phyloP scores from a whole-genome alignment of 2,113 vertebrate species.

The Psittacus erithacus region DNA sequence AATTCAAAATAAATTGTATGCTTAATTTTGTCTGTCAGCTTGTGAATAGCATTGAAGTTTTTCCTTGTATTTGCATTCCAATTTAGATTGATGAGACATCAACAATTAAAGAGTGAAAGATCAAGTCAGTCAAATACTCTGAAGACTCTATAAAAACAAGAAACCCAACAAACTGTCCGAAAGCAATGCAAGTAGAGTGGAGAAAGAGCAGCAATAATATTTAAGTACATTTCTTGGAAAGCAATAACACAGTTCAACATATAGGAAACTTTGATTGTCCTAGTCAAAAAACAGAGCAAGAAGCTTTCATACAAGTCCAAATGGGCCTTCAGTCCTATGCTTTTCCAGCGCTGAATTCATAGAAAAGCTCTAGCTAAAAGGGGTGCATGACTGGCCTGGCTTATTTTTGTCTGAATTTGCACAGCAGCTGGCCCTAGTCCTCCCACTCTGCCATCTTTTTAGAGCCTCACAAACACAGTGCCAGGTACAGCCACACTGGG shows the following conservation, averaged over 20 bases:
- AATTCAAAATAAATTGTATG: not conserved
- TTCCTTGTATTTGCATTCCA: slow-evolving; percentile 6
- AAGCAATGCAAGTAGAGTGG: not conserved
- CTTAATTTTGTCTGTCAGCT: not conserved
- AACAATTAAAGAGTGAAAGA: slow-evolving; percentile 4
- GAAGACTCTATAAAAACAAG: not conserved
- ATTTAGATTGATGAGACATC: not conserved
- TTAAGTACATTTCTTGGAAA: not conserved
- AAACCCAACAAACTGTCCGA: not conserved
- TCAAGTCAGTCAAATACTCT: not conserved
- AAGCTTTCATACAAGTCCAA: not conserved
- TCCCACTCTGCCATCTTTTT: not conserved
- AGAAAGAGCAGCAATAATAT: not conserved
- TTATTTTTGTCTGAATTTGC: not conserved
- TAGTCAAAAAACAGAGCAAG: not conserved
- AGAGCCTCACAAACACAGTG: not conserved
- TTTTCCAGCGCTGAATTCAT: not conserved
- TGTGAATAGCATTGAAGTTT: not conserved
- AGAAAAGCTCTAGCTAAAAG: not conserved
- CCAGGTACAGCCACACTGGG: rapidly evolving
- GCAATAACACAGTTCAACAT: not conserved
- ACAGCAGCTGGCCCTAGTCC: not conserved
- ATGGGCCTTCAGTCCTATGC: not conserved
- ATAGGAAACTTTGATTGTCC: not conserved
- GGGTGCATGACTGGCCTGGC: not conserved